A percentile compares a stretch with the other conserved stretches of the same genome.
Conservation (phyloP, 2,113 vertebrate species). For the Reinhardtius hippoglossoides region DNA sequence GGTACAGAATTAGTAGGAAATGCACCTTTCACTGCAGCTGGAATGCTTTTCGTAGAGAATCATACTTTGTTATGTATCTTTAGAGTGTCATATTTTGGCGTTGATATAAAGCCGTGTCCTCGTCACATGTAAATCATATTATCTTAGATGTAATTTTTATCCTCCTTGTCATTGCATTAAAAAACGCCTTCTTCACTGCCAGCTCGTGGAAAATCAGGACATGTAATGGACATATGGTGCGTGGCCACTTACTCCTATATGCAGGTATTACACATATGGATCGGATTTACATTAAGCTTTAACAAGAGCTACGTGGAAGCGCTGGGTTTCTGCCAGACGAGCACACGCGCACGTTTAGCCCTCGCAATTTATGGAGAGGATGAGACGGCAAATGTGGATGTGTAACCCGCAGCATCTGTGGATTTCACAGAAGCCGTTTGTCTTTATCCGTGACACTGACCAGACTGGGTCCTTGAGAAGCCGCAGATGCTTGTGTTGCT, state of each 20-base stretch:
- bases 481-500: too few relatives aligned
- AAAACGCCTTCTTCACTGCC: conserved; percentile 51
- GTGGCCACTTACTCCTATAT: conserved; percentile 43
- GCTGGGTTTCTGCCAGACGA: conserved; percentile 36
- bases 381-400: not conserved
- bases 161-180: conserved; percentile 65
- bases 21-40: too few relatives aligned
- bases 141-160: conserved; percentile 23
- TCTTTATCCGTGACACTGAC: not conserved
- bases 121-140: conserved; percentile 9
- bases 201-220: conserved; percentile 69
- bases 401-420: not conserved
- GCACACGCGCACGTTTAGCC: not conserved
- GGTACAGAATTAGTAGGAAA: too few relatives aligned
- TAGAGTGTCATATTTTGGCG: not conserved
- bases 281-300: conserved; percentile 63
- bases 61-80: not conserved
- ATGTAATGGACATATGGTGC: conserved; percentile 63
- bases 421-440: not conserved
- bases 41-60: too few relatives aligned
- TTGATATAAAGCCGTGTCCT: not conserved
- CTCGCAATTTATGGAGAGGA: conserved; percentile 11
- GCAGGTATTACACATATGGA: conserved; percentile 66
- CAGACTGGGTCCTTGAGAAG: not conserved
- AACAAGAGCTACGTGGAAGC: conserved; percentile 16